phyloP scores from a whole-genome alignment of 2,888 invertebrate genomes.

The Volucella zonaria region DNA sequence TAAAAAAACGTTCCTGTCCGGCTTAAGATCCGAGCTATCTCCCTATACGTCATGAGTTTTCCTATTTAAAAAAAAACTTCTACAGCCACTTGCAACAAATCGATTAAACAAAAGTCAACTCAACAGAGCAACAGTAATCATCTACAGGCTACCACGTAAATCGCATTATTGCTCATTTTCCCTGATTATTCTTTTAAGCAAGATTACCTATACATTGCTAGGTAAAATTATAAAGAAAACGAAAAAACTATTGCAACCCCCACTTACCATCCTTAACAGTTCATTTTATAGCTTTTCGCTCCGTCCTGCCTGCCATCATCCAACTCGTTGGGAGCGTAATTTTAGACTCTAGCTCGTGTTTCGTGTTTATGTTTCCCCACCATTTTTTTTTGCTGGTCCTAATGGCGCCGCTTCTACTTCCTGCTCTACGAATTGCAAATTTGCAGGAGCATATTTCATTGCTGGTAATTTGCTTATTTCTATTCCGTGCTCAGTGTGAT shows the following conservation, averaged over 20 bases:
- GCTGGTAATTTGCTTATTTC: conserved; percentile 58
- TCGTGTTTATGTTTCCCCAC: conserved; percentile 27
- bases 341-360: conserved; percentile 8
- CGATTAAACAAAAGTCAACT: conserved; percentile 15
- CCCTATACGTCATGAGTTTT: conserved; percentile 7
- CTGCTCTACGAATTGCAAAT: conserved; percentile 36
- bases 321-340: conserved; percentile 1
- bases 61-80: not conserved
- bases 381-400: not conserved
- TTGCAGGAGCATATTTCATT: conserved; percentile 60
- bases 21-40: not conserved
- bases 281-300: conserved; percentile 6
- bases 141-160: conserved; percentile 14
- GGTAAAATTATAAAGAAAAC: conserved; percentile 8
- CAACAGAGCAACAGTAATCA: conserved; percentile 13
- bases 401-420: not conserved
- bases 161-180: conserved; percentile 46
- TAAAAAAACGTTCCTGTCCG: no score
- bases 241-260: conserved; percentile 2
- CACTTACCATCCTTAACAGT: conserved; percentile 11
- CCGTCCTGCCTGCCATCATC: not conserved
- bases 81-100: not conserved
- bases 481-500: conserved; percentile 16
- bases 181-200: conserved; percentile 40
- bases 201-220: conserved; percentile 27